Conservation (phyloP, 2,888 invertebrate species). For the Theristus sp. region DNA sequence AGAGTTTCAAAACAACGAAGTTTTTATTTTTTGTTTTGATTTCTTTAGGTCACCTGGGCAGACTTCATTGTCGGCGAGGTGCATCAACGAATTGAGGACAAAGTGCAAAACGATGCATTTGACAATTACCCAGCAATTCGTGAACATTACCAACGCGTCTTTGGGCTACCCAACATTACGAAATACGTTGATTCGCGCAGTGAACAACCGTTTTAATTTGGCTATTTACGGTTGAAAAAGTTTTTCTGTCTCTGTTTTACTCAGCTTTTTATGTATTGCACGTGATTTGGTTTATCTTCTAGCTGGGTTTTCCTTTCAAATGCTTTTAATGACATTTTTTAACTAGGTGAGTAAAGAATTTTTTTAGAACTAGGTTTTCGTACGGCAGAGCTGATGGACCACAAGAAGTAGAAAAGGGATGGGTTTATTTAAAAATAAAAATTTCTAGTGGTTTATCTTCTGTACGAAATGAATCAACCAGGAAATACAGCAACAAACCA, state of each 20-base stretch:
- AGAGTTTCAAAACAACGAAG: no score
- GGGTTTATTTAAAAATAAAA: no score
- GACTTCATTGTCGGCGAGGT: background rate
- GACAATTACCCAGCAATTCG: background rate
- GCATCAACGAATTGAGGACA: background rate
- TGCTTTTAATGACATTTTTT: no score
- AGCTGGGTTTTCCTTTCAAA: background rate
- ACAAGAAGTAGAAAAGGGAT: no score
- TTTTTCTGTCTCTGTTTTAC: background rate
- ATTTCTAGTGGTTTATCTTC: no score
- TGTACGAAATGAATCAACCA: no score
- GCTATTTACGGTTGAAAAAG: background rate
- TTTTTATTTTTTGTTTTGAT: background rate
- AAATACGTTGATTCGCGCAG: background rate
- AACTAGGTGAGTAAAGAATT: no score
- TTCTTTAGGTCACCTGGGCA: background rate
- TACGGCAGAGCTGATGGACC: no score
- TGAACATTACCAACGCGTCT: background rate
- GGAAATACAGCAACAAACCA: no score
- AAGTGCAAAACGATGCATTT: background rate
- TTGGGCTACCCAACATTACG: background rate
- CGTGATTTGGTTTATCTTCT: background rate
- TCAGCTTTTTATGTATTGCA: background rate
- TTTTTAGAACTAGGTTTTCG: no score
- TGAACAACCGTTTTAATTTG: background rate